Base-by-base conservation (phyloP, 2,797 vertebrate genomes). In the Karalla daura region DNA sequence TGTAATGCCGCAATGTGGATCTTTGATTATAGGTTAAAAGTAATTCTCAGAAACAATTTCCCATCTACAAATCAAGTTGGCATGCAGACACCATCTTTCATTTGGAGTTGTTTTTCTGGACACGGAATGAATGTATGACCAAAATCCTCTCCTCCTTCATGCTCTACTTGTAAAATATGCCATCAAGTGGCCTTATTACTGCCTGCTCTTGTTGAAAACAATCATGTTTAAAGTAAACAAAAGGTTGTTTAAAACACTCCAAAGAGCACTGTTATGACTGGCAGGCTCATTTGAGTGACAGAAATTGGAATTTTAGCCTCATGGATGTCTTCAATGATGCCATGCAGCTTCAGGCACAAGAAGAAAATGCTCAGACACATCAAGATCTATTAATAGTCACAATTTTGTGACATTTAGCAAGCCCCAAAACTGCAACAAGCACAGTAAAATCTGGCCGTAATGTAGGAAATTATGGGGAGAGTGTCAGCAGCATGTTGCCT, bases 401-500 rank as follows among this genome's bases (percentile, higher is more conserved):
- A n/a, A n/a, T n/a, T n/a, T n/a, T n/a, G n/a, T n/a, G n/a, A n/a
- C n/a, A n/a, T n/a, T n/a, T n/a, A n/a, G n/a, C n/a, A n/a, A n/a
- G n/a, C n/a, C n/a, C n/a, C n/a, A n/a, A n/a, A n/a, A n/a, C 43
- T 50, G 3, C 23, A 70, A 40, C 1, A 64, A 75, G 36, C 0
- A 23, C 7, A 37, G 1, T 13, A 30, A 55, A 46, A 41, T 3
- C 43, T 47, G 4, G 8, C n/a, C 7, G 41, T 24, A 45, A 55
- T 60, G 44, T 27, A 25, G 39, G 17, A 64, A 59, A 63, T 5
- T 32, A 20, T 17, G 18, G 0, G 21, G 27, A 58, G 23, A 54
- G 8, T 41, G 28, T 64, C 21, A 70, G 52, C 46, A 76, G 40
- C 39, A 53, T 40, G 51, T 46, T 71, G 47, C 46, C 36, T 40